phyloP scores from a whole-genome alignment of 2,113 vertebrate genomes.

The Poeciliopsis occidentalis region DNA sequence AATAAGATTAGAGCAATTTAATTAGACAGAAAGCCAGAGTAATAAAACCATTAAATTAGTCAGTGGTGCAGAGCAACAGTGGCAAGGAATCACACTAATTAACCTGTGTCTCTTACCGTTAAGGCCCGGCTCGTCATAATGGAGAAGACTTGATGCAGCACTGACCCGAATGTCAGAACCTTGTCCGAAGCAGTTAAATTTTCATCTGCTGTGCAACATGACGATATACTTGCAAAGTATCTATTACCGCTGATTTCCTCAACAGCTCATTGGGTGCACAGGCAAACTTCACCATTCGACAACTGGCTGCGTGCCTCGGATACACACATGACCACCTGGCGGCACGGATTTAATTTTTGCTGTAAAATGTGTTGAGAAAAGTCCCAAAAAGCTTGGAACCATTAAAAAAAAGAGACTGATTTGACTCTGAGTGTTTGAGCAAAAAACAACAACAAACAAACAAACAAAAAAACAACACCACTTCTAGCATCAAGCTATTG shows the following conservation, averaged over 20 bases:
- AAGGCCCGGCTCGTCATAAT: constrained; percentile 53
- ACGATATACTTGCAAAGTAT: constrained; percentile 29
- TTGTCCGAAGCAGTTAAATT: constrained; percentile 67
- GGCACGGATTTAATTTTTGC: no score
- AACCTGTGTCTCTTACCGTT: constrained; percentile 70
- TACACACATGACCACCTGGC: no score
- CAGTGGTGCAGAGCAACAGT: constrained; percentile 56
- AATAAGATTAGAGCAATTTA: constrained; percentile 79
- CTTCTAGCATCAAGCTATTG: no score
- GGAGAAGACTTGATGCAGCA: constrained; percentile 36
- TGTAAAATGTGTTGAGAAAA: no score
- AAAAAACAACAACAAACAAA: no score
- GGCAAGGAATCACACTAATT: constrained; percentile 74
- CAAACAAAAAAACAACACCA: no score
- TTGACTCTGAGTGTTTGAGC: background rate
- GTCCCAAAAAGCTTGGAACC: no score
- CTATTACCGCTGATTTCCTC: background rate
- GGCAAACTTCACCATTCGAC: background rate
- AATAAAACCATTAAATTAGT: constrained; percentile 80
- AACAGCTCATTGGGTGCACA: background rate
- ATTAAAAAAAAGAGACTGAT: background rate
- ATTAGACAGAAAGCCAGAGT: constrained; percentile 71
- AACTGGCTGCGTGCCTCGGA: no score
- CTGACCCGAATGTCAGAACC: constrained; percentile 58
- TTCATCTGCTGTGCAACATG: constrained; percentile 50